phyloP scores from a whole-genome alignment of 1,140 invertebrate species.

The Drosophila pachea region DNA sequence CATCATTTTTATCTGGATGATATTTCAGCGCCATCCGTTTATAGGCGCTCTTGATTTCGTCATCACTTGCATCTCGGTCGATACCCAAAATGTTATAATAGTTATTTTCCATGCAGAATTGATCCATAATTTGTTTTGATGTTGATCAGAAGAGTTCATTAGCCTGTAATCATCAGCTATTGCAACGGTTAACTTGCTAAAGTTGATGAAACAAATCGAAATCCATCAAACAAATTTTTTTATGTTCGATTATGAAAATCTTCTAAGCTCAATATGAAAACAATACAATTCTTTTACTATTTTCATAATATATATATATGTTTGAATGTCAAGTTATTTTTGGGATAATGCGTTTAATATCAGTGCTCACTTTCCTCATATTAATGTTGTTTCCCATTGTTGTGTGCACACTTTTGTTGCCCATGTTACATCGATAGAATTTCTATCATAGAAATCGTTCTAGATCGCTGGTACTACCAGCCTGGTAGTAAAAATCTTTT shows the following conservation, averaged over 20 bases:
- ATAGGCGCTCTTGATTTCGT: slow-evolving; percentile 55
- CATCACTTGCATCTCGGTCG: slow-evolving; percentile 34
- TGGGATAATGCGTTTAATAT: too few relatives aligned
- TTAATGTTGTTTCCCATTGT: too few relatives aligned
- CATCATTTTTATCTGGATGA: slow-evolving; percentile 63
- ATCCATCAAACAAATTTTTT: too few relatives aligned
- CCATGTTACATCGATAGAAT: slow-evolving; percentile 4
- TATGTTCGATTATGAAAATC: too few relatives aligned
- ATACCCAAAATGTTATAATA: slow-evolving; percentile 58
- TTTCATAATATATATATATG: too few relatives aligned
- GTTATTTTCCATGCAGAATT: slow-evolving; percentile 45
- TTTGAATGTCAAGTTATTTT: too few relatives aligned
- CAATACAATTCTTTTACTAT: too few relatives aligned
- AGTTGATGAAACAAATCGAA: too few relatives aligned
- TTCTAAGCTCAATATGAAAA: too few relatives aligned
- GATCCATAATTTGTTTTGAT: background rate
- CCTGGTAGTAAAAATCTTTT: background rate
- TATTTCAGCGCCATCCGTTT: slow-evolving; percentile 58
- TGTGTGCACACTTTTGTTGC: background rate
- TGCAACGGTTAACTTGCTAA: too few relatives aligned
- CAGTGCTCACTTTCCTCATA: too few relatives aligned
- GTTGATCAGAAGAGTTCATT: background rate
- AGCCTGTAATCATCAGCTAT: background rate
- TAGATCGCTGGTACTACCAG: background rate
- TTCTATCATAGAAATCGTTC: too few relatives aligned